A percentile compares a stretch with the other conserved stretches of the same genome.
Conservation (phyloP, 2,797 vertebrate genomes). For the Notoglanidium macrostoma region DNA sequence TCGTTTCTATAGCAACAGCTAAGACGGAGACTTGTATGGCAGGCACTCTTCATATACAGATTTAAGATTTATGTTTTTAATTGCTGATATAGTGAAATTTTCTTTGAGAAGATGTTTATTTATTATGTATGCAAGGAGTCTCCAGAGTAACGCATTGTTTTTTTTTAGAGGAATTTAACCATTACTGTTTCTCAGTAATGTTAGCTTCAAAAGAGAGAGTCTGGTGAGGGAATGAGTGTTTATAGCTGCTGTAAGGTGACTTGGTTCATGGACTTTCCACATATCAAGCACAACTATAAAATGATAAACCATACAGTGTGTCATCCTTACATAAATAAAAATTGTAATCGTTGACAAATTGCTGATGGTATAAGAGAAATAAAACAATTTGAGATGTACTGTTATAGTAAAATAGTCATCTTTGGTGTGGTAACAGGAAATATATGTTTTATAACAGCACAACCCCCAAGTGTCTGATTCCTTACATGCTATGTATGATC, state of each 20-base stretch:
- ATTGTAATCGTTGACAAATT: neutral
- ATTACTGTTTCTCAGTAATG: neutral
- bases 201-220: neutral
- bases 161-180: neutral
- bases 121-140: neutral
- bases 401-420: neutral
- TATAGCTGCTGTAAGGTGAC: neutral
- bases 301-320: neutral
- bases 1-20: neutral
- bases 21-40: neutral
- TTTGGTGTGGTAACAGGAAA: neutral
- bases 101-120: neutral
- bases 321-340: neutral
- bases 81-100: neutral
- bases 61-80: neutral
- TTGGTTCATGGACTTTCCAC: neutral
- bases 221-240: neutral
- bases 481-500: neutral
- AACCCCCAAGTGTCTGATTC: neutral
- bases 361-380: neutral
- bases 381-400: neutral
- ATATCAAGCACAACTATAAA: neutral
- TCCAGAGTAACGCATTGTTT: neutral
- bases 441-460: neutral
- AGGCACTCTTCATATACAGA: neutral